A percentile compares a stretch with the other conserved stretches of the same genome.
phyloP scores from a whole-genome alignment of 2,888 invertebrate species.

The Trachelus tabidus region DNA sequence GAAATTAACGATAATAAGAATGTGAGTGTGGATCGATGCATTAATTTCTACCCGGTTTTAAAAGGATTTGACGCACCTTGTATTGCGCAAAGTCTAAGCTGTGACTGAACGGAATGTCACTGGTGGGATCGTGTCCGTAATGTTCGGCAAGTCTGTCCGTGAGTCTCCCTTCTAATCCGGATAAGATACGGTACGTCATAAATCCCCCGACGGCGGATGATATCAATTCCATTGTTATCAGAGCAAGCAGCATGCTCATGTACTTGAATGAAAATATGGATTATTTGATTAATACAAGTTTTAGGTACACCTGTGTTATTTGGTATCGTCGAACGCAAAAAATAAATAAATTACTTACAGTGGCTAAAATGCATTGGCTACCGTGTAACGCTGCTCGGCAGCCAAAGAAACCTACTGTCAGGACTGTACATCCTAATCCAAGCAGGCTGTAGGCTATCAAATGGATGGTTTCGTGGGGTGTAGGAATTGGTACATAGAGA shows the following conservation, averaged over 20 bases:
- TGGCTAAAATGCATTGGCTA: conserved; percentile 61
- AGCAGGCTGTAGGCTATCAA: conserved; percentile 68
- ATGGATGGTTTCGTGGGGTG: conserved; percentile 65
- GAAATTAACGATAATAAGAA: conserved; percentile 28
- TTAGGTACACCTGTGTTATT: too few species aligned
- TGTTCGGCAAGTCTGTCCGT: conserved; percentile 54
- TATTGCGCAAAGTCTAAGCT: conserved; percentile 67
- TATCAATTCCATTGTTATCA: conserved; percentile 66
- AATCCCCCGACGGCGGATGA: conserved; percentile 60
- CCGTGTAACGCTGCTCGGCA: conserved; percentile 71
- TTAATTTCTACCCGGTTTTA: not conserved
- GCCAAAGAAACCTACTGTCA: conserved; percentile 70
- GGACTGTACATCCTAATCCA: conserved; percentile 68
- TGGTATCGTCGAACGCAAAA: not conserved
- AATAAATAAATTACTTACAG: conserved; percentile 39
- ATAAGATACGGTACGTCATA: conserved; percentile 62
- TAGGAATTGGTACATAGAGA: conserved; percentile 64
- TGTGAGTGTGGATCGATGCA: accelerated
- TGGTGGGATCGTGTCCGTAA: conserved; percentile 59
- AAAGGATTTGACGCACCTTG: conserved; percentile 51
- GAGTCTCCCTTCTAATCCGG: conserved; percentile 60
- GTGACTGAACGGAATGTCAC: conserved; percentile 61
- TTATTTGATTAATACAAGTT: not conserved
- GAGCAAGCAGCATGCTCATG: conserved; percentile 65
- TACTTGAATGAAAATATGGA: conserved; percentile 54